Base-by-base conservation (phyloP, 1,140 invertebrate genomes). In the Zelostemma sp. region DNA sequence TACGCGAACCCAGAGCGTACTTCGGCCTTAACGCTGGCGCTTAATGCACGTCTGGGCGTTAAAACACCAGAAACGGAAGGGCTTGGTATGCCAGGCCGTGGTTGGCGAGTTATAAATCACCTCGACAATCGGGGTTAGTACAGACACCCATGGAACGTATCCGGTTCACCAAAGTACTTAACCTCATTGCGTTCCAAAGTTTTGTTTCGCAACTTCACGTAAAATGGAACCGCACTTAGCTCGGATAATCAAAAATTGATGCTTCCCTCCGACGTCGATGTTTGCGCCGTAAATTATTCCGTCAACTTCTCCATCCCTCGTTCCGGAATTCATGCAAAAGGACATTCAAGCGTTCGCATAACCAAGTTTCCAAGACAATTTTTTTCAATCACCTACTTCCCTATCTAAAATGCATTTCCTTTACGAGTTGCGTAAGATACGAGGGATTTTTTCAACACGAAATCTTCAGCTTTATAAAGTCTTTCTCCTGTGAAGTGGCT, bases 81-180 rank as follows among this genome's bases (percentile, higher is more conserved):
- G 64, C 56, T 46, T 45, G 63, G 46, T 61, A 50, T 50, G 57
- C 57, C 51, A 19, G 57, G 40, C 18, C 58, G 56, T 28, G 64
- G 64, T 67, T 51, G 21, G 55, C 25, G 46, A 57, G 51, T 57
- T 68, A 62, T 64, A 65, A 72, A 68, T 68, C 54, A 72, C 53
- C 51, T 51, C 47, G 58, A 55, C 57, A 72, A 72, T 67, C 64
- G 59, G 57, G 70, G 61, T 65, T 68, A 64, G 43, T 57, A 51
- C 57, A 54, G 66, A 40, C 62, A 62, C 59, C 71, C 65, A 62
- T 66, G 61, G 61, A 60, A 66, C 58, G 49, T 21, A 66, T 73
- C 62, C 58, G 62, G 61, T 60, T 64, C 54, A 49, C 62, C 67
- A 43, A 48, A 51, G 66, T 60, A 47, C 60, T 61, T 61, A 69